These are phyloP conservation scores for Pterocles gutturalis DNA, from an alignment of 2,113 vertebrate species.

Conservation along the genomic window DNA sequence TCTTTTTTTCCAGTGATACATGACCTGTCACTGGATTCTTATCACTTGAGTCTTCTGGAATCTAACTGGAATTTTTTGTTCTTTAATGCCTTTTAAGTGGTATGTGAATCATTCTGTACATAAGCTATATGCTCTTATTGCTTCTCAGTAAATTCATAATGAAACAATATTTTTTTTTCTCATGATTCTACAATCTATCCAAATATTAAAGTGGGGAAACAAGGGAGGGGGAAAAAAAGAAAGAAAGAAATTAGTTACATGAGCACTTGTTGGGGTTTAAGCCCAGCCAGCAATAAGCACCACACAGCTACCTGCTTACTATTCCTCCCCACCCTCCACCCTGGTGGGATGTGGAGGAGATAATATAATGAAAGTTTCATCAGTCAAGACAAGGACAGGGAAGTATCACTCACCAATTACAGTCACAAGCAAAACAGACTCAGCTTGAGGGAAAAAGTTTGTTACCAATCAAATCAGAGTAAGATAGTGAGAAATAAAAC, in stretches of 20 bases:
- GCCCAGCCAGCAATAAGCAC: too few relatives aligned
- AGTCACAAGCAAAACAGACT: too few relatives aligned
- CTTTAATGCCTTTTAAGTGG: background rate
- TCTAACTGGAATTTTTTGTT: background rate
- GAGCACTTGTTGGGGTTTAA: background rate
- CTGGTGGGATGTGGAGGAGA: too few relatives aligned
- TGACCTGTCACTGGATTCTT: background rate
- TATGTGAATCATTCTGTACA: background rate
- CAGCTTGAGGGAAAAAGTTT: too few relatives aligned
- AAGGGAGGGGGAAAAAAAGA: background rate
- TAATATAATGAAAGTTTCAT: too few relatives aligned
- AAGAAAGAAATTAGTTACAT: background rate
- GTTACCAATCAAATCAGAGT: too few relatives aligned
- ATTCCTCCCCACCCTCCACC: too few relatives aligned
- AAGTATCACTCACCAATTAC: too few relatives aligned
- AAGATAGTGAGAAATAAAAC: too few relatives aligned
- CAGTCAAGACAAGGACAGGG: too few relatives aligned
- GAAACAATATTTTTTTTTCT: background rate
- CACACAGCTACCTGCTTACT: too few relatives aligned
- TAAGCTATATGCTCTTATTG: background rate
- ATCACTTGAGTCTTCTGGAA: background rate
- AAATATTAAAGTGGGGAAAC: background rate
- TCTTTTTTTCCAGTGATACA: background rate
- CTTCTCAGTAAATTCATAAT: conserved; percentile 49
- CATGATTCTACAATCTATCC: background rate